These are phyloP conservation scores for Drosophila suboccidentalis DNA, from an alignment of 2,888 invertebrate genomes.

Conservation along the genomic window DNA sequence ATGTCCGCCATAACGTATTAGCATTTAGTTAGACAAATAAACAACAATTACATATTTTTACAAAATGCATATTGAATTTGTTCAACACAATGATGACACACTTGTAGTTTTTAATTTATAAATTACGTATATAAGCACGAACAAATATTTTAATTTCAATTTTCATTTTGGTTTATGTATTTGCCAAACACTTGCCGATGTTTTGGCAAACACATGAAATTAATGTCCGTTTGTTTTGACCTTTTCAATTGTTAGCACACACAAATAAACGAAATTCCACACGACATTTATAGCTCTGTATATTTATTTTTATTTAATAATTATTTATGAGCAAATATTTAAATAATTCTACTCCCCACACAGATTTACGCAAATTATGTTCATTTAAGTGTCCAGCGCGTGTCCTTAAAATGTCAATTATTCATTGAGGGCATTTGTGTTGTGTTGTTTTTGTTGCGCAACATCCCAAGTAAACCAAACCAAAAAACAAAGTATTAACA, in stretches of 20 bases:
- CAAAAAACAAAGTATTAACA: constrained; percentile 53
- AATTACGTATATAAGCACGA: constrained; percentile 44
- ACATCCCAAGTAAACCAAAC: constrained; percentile 44
- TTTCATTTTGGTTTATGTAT: constrained; percentile 43
- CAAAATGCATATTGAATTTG: constrained; percentile 58
- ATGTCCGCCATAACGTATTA: constrained; percentile 65
- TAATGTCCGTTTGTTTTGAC: constrained; percentile 41
- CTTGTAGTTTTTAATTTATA: constrained; percentile 57
- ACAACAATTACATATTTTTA: constrained; percentile 60
- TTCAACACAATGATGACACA: neutral
- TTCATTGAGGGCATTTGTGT: constrained; percentile 72
- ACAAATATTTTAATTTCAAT: constrained; percentile 63
- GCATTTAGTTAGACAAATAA: constrained; percentile 70
- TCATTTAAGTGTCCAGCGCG: constrained; percentile 77
- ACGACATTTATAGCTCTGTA: constrained; percentile 16
- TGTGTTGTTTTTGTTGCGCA: constrained; percentile 73
- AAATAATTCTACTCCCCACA: constrained; percentile 62
- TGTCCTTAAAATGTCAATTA: constrained; percentile 78
- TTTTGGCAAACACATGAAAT: constrained; percentile 27
- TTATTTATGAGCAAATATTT: constrained; percentile 54
- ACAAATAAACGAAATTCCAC: constrained; percentile 36
- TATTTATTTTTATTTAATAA: constrained; percentile 8
- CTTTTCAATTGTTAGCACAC: constrained; percentile 47
- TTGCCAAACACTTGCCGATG: constrained; percentile 21
- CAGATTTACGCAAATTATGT: constrained; percentile 79